Evolutionary conservation across 2,797 vertebrate species (phyloP), one percentile per base, ranked within the genome.

Genomic region (Ptychobarbus kaznakovi): DNA sequence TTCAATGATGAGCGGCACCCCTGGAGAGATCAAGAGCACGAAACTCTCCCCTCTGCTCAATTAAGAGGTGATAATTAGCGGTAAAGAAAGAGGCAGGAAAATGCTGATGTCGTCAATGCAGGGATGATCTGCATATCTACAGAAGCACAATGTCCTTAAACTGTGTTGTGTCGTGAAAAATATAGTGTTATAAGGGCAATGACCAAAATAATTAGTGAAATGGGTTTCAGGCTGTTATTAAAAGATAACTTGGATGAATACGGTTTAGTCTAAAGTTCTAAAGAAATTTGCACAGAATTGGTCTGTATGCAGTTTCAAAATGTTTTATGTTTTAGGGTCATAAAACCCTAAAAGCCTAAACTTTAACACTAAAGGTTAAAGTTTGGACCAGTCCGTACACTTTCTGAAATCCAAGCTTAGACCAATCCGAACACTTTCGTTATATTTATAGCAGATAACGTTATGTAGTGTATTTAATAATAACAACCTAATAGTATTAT

Each of bases 21-120:
- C 42, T 1, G 38, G 83, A 83, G 72, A 84, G 85, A 22, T 20
- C 20, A 32, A 68, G 42, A 74, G 79, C 80, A 70, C 22, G 22
- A 77, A 79, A 61, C 46, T 68, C 63, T 77, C 65, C 72, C 49
- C 86, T 77, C 79, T 69, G 66, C 87, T 88, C 86, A 85, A 89
- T 89, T 85, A 89, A 89, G 83, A 81, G 65, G 85, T 86, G 85
- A 85, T 89, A 89, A 89, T 86, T 80, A 88, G 89, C 78, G 40
- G 82, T 79, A 85, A 76, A 83, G 66, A 88, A 86, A n/a, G 69
- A 78, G 65, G 38, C 82, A 82, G 69, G 83, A 85, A 86, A 86
- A 80, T 25, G 76, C 87, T 77, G 87, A 86, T 44, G 61, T 68
- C 74, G 28, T 44, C 78, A 81, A 70, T 28, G 12, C 42, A 74